Base-by-base conservation (phyloP, 2,113 vertebrate genomes). In the Mystacornis crossleyi region DNA sequence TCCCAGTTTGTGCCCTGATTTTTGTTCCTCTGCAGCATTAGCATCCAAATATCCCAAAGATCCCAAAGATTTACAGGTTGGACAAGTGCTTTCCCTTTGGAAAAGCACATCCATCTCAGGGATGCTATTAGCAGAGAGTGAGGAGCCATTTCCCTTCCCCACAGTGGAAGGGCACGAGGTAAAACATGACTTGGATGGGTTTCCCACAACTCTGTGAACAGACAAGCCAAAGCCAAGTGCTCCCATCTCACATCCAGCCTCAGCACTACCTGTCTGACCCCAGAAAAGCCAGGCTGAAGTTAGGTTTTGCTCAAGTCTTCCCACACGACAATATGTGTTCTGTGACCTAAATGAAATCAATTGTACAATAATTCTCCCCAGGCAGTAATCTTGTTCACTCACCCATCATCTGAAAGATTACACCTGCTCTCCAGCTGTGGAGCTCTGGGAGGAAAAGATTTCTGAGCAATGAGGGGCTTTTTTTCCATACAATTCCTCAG, bases 331-430 rank as follows among this genome's bases (percentile, higher is more conserved):
- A 3, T 31, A 73, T 93, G 53, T 57, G 61, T 60, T 93, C 65
- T 2, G 3, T 69, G 89, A 96, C 83, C 66, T 84, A 93, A 81
- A 91, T 81, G 14, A 78, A 84, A 94, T 65, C 36, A 61, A 31
- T 85, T 79, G 80, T 45, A 81, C 69, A 71, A 16, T 67, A 43
- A 75, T 85, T 84, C 43, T 95, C 65, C 50, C 43, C 4, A 8
- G 69, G 34, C 42, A 20, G 14, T 79, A 81, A 91, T 88, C 73
- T 38, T 29, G 60, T 18, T 82, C 81, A 31, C 40, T 66, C 61
- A 50, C 14, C 40, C 81, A 55, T 53, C 71, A 85, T 81, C 94
- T 66, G 18, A 80, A 64, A 90, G 86, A 89, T 92, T 74, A 79
- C 36, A 91, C 69, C 80, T 84, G 50, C 77, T 84, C 40, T 86